Percentiles rank a stretch among this genome's conserved stretches.
Conservation (phyloP, 1,140 invertebrate genomes). For the Bombyx mori region DNA sequence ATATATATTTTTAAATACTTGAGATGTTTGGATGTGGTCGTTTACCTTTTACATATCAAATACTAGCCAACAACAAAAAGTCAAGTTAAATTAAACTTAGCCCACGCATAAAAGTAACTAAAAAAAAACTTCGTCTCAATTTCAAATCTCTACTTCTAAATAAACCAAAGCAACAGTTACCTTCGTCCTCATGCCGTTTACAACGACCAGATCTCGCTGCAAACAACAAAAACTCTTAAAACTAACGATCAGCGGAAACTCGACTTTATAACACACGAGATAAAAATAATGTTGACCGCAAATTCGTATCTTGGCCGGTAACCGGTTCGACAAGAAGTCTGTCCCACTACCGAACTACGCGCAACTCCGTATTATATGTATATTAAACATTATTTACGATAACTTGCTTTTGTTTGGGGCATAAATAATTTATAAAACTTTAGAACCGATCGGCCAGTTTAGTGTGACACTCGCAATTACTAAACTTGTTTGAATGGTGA, state of each 20-base stretch:
- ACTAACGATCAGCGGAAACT: not conserved
- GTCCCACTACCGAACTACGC: slow-evolving; percentile 32
- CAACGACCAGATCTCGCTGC: slow-evolving; percentile 7
- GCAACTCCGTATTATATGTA: slow-evolving; percentile 18
- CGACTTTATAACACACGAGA: not conserved
- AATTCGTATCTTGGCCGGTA: slow-evolving; percentile 8
- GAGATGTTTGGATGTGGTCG: too few species aligned
- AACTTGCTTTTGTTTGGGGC: slow-evolving; percentile 10
- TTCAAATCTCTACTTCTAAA: slow-evolving; percentile 24
- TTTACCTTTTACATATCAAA: too few species aligned
- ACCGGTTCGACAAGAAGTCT: slow-evolving; percentile 19
- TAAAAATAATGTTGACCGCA: slow-evolving; percentile 13
- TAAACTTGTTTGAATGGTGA: too few species aligned
- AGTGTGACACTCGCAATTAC: too few species aligned
- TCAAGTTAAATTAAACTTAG: too few species aligned
- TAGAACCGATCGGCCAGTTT: too few species aligned
- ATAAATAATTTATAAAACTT: slow-evolving; percentile 8
- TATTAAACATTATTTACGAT: slow-evolving; percentile 15
- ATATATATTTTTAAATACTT: too few species aligned
- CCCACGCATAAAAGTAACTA: too few species aligned
- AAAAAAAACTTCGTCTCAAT: not conserved
- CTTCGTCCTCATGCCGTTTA: slow-evolving; percentile 29
- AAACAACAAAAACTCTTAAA: slow-evolving; percentile 12
- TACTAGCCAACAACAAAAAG: too few species aligned
- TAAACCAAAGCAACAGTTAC: slow-evolving; percentile 22